These are phyloP conservation scores for Leucophenga varia DNA, from an alignment of 1,140 invertebrate genomes.

Conservation along the genomic window DNA sequence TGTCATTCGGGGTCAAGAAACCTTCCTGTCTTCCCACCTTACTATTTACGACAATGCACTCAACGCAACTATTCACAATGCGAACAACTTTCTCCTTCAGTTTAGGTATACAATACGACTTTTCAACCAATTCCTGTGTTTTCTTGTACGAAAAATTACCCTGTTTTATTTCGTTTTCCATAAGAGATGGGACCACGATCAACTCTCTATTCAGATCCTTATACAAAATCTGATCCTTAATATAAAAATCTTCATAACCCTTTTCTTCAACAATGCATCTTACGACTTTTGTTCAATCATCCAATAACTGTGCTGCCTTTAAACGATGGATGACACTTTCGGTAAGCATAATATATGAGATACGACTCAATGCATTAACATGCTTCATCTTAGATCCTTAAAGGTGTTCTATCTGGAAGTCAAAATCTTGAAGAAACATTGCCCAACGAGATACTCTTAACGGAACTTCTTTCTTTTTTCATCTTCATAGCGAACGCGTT, in stretches of 20 bases:
- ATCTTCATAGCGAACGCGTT: constrained; percentile 13
- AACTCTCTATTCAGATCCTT: constrained; percentile 1
- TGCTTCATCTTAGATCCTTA: constrained; percentile 5
- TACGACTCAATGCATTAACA: constrained; percentile 21
- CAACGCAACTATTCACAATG: constrained; percentile 6
- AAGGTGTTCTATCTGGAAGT: background rate
- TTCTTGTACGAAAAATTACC: constrained; percentile 7
- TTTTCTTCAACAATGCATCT: background rate
- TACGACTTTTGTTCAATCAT: background rate
- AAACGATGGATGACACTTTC: background rate
- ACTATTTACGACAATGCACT: constrained; percentile 9
- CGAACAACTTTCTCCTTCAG: background rate
- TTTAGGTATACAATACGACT: constrained; percentile 4
- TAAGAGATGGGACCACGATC: background rate
- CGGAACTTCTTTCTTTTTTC: constrained; percentile 10
- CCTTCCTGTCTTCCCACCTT: constrained; percentile 7
- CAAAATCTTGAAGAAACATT: constrained; percentile 5
- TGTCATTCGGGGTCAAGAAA: constrained; percentile 8
- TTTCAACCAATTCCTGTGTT: constrained; percentile 7
- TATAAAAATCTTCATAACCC: constrained; percentile 2
- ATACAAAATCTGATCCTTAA: constrained; percentile 7
- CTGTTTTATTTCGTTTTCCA: constrained; percentile 11
- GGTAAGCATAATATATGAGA: constrained; percentile 1
- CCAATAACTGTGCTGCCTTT: background rate
- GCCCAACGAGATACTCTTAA: constrained; percentile 34